phyloP scores from a whole-genome alignment of 1,140 invertebrate species.

The Choristoneura fumiferana region DNA sequence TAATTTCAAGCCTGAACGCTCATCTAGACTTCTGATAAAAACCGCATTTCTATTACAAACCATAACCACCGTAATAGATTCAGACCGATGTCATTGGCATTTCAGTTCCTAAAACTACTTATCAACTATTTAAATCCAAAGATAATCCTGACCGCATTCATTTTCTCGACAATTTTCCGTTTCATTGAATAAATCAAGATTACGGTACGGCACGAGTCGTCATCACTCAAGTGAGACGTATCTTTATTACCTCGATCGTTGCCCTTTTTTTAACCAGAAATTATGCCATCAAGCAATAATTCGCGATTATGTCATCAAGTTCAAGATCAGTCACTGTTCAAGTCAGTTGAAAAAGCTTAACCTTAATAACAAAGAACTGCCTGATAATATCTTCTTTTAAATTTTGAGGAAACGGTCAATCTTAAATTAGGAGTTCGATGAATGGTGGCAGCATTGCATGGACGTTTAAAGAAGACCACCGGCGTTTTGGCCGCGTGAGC shows the following conservation, averaged over 20 bases:
- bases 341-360: no score
- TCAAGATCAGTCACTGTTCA: not conserved
- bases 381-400: no score
- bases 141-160: slow-evolving; percentile 54
- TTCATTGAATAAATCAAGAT: slow-evolving; percentile 46
- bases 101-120: slow-evolving; percentile 42
- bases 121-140: slow-evolving; percentile 42
- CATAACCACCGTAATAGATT: slow-evolving; percentile 11
- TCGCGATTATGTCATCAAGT: not conserved
- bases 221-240: slow-evolving; percentile 43
- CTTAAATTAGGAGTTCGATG: no score
- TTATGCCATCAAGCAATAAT: not conserved
- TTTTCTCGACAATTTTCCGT: slow-evolving; percentile 64
- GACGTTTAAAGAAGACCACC: slow-evolving; percentile 28
- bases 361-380: no score
- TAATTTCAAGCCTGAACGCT: slow-evolving; percentile 27
- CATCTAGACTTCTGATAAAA: slow-evolving; percentile 23
- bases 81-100: slow-evolving; percentile 45
- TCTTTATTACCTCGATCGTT: not conserved
- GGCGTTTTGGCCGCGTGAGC: slow-evolving; percentile 25
- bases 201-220: slow-evolving; percentile 59
- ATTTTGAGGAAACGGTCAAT: no score
- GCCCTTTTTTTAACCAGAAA: not conserved
- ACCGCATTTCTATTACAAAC: slow-evolving; percentile 6
- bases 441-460: not conserved